A percentile compares a stretch with the other conserved stretches of the same genome.
Evolutionary conservation across 2,797 vertebrate genomes (phyloP).

Genomic region (Lemur catta): DNA sequence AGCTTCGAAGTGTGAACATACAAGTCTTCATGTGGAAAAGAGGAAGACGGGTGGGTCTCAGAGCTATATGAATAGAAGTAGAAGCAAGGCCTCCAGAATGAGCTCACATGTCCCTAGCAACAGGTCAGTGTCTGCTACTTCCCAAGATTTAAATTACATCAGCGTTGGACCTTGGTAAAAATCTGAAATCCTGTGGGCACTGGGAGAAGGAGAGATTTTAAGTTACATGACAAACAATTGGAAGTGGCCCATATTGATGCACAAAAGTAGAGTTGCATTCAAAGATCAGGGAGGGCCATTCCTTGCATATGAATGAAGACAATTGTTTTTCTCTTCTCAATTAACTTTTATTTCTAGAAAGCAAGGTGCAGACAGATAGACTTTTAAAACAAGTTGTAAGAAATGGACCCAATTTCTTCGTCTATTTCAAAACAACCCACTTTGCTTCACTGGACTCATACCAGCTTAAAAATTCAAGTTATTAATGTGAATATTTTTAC

Average conservation of each 20-base stretch:
- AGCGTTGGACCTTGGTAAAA: neutral
- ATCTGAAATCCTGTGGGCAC: neutral
- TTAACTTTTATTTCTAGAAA: slow-evolving; percentile 7
- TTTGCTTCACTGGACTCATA: neutral
- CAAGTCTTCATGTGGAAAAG: neutral
- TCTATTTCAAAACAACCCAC: neutral
- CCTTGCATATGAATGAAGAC: neutral
- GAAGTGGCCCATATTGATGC: neutral
- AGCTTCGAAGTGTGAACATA: neutral
- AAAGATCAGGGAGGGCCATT: neutral
- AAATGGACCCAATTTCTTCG: slow-evolving; percentile 39
- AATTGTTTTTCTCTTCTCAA: neutral
- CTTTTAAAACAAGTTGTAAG: slow-evolving; percentile 49
- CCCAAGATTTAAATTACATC: neutral
- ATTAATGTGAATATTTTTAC: neutral
- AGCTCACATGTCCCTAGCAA: neutral
- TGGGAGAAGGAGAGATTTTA: neutral
- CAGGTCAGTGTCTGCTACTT: neutral
- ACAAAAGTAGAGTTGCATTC: neutral
- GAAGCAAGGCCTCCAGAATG: neutral
- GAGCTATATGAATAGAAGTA: fast-evolving
- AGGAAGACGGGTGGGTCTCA: neutral
- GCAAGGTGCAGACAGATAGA: neutral
- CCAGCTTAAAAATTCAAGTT: neutral
- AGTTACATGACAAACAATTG: neutral